Evolutionary conservation across 53 echinoderm and acorn worm genomes (phyloP), one percentile per base, ranked within the genome.

Genomic region (Paelopatides confundens): DNA sequence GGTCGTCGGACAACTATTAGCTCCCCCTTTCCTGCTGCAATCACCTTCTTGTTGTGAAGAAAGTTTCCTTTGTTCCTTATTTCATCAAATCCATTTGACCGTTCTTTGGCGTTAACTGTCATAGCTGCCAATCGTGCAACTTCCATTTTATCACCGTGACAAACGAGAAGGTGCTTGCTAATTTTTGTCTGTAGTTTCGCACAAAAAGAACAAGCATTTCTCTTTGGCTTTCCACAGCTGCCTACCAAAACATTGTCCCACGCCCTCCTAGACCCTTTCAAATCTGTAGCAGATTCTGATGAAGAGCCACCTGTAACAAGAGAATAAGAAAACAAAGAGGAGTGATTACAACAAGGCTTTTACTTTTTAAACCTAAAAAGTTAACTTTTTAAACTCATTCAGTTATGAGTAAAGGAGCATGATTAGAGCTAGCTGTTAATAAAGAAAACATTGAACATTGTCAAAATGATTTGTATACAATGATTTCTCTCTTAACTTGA

Each of bases 51-150:
- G 81, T 86, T 91, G 53, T 87, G 82, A 36, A 69, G 81, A 67
- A 50, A 91, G 51, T 91, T 82, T 10, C 87, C 91, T 5, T 62
- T 79, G 62, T 91, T 87, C 2, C 91, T 66, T 21, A 91, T n/a
- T 11, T 81, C 81, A 38, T 91, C 87, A 36, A 91, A 79, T 31
- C 63, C 67, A 18, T 51, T 86, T 35, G 69, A 40, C 62, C 90
- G 71, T 54, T 84, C 85, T 30, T 10, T 40, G 6, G 65, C 24
- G 18, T 54, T 69, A 14, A 38, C 65, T 67, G 65, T 31, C 82
- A 91, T 54, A 15, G 82, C 47, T 58, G 81, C 46, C 87, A 91
- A 78, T 33, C 53, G 12, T 67, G 67, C 82, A 17, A 87, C 81
- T 34, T 86, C 91, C 36, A 37, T 50, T 49, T 90, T 58, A 26